Evolutionary conservation across 2,113 vertebrate species (phyloP).

Genomic region (Atherinomorus stipes): DNA sequence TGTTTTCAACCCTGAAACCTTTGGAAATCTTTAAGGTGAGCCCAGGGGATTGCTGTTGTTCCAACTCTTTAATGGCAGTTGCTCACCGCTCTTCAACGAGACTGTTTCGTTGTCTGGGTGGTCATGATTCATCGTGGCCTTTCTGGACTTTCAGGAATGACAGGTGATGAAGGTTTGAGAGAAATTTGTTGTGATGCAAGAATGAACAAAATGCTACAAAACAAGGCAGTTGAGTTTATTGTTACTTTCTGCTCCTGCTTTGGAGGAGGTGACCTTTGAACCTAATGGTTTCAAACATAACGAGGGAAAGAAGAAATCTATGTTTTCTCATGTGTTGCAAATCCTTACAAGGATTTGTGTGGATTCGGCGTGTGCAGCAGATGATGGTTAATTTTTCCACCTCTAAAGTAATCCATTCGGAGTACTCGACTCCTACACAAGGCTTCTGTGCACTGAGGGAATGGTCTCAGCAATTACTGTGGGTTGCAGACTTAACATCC

Average conservation of each 20-base stretch:
- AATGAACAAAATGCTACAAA: too few species aligned
- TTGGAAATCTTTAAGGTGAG: conserved; percentile 41
- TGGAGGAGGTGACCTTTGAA: conserved; percentile 32
- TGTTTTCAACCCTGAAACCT: conserved; percentile 40
- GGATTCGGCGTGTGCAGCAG: conserved; percentile 54
- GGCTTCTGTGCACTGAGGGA: conserved; percentile 57
- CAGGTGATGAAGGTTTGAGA: conserved; percentile 27
- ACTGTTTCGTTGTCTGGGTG: conserved; percentile 3
- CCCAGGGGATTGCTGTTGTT: conserved; percentile 9
- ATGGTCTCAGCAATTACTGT: conserved; percentile 68
- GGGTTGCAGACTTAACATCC: conserved; percentile 71
- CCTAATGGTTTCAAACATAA: conserved; percentile 14
- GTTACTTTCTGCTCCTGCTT: not conserved
- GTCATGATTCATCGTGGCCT: conserved; percentile 32
- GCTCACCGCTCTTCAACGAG: not conserved
- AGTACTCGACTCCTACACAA: conserved; percentile 58
- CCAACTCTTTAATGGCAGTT: conserved; percentile 1
- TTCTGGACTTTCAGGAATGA: not conserved
- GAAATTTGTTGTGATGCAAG: conserved; percentile 52
- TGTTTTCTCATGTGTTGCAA: conserved; percentile 43
- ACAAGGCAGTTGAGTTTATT: too few species aligned
- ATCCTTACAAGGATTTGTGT: conserved; percentile 56
- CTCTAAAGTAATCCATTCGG: conserved; percentile 66
- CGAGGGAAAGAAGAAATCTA: conserved; percentile 25
- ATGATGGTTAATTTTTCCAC: conserved; percentile 55